Evolutionary conservation across 2,113 vertebrate genomes (phyloP).

Genomic region (Cryptotis parvus): DNA sequence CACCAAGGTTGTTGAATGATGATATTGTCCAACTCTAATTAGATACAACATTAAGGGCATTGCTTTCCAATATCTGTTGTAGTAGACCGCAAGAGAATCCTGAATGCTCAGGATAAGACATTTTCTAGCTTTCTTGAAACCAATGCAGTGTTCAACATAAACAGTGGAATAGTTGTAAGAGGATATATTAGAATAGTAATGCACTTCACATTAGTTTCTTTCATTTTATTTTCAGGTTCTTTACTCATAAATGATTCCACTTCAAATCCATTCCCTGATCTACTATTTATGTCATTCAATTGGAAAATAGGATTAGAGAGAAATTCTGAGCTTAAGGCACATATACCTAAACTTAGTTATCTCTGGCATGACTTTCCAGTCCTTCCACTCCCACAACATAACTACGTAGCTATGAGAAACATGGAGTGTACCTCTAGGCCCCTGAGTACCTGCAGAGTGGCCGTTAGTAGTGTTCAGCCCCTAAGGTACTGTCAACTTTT

Average conservation of each 20-base stretch:
- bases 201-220: neutral
- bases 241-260: conserved; percentile 34
- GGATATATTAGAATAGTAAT: neutral
- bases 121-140: neutral
- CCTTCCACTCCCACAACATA: too few relatives aligned
- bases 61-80: neutral
- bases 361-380: too few relatives aligned
- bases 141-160: neutral
- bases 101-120: conserved; percentile 11
- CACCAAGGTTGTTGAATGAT: neutral
- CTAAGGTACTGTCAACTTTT: too few relatives aligned
- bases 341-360: too few relatives aligned
- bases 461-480: too few relatives aligned
- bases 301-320: neutral
- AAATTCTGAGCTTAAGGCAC: too few relatives aligned
- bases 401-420: too few relatives aligned
- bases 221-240: conserved; percentile 9
- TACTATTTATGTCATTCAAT: conserved; percentile 18
- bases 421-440: too few relatives aligned
- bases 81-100: neutral
- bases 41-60: neutral
- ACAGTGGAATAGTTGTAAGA: neutral
- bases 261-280: neutral
- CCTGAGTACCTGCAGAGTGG: too few relatives aligned
- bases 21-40: neutral